Evolutionary conservation across 1,140 invertebrate genomes (phyloP), one percentile per base, ranked within the genome.

Genomic region (Batillaria attramentaria): DNA sequence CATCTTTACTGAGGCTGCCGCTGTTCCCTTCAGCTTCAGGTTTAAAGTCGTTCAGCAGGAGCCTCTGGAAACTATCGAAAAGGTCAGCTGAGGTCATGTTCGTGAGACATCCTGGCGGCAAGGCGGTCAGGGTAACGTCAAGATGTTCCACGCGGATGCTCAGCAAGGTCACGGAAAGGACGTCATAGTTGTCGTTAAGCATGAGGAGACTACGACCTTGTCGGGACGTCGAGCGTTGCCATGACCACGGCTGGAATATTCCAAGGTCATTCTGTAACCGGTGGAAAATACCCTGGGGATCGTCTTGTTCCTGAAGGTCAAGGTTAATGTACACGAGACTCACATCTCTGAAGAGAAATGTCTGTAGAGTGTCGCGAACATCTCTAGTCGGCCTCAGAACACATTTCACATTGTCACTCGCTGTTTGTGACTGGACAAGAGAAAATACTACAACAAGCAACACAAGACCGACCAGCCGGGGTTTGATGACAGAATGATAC

Each of bases 161-260:
- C 31, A 84, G 57, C 33, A 79, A 75, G 2, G 70, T 62, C 74
- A 87, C 42, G 5, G 86, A 87, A 65, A 84, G 66, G 33, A 84
- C 69, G 24, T 82, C 81, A 57, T 84, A 87, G 68, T 83, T 81
- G 42, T 83, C 80, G 24, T 78, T 81, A 37, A 87, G 69, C 69
- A 82, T 81, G 35, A 86, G 79, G 10, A 87, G 43, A 16, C 78
- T 83, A 66, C 78, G 79, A 33, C 85, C 86, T 28, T 84, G 68
- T n/a, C 68, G 68, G 0, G 68, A 70, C 18, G 8, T 70, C 6
- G 68, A 41, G 8, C 68, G 68, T n/a, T 28, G 35, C 68, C 68
- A 70, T 5, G 4, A 39, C 41, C 37, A 42, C 37, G 68, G 68
- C 16, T 42, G 37, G n/a, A 70, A 70, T 3, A 70, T 41, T 35